Percentiles rank a stretch among this genome's conserved stretches.
Evolutionary conservation across 2,797 vertebrate species (phyloP).

Genomic region (Sparidentex hasta): DNA sequence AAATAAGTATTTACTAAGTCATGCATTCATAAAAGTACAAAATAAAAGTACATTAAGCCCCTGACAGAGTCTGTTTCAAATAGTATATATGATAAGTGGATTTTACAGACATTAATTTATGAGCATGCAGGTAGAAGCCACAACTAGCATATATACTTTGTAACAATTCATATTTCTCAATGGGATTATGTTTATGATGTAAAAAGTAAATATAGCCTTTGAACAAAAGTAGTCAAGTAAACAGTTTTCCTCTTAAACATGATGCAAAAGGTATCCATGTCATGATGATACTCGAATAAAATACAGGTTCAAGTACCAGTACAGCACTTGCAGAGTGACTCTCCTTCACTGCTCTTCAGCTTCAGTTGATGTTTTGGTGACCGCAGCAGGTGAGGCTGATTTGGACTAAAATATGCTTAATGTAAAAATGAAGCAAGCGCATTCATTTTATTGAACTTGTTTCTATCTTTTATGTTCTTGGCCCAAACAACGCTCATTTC

Average conservation of each 20-base stretch:
- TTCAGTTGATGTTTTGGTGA: slow-evolving; percentile 4
- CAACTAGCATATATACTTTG: not conserved
- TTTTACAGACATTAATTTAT: not conserved
- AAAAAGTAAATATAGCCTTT: not conserved
- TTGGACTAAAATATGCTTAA: slow-evolving; percentile 2
- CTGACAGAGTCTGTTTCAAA: not conserved
- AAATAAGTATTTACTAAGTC: not conserved
- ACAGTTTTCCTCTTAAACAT: not conserved
- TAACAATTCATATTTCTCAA: not conserved
- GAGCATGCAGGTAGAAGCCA: not conserved
- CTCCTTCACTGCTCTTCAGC: not conserved
- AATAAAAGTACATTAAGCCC: not conserved
- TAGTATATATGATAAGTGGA: not conserved
- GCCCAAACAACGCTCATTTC: slow-evolving; percentile 46
- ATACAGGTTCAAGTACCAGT: no score
- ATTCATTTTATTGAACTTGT: slow-evolving; percentile 16
- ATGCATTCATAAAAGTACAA: not conserved
- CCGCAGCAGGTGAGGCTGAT: slow-evolving; percentile 29
- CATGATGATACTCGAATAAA: not conserved
- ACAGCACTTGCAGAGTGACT: not conserved
- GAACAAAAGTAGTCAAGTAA: not conserved
- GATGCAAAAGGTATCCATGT: not conserved
- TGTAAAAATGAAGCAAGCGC: slow-evolving; percentile 28
- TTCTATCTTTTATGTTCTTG: slow-evolving; percentile 54
- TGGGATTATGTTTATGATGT: not conserved